Percentiles rank a stretch among this genome's conserved stretches.
Evolutionary conservation across 2,888 invertebrate species (phyloP).

Genomic region (Drosophila buzzatii): DNA sequence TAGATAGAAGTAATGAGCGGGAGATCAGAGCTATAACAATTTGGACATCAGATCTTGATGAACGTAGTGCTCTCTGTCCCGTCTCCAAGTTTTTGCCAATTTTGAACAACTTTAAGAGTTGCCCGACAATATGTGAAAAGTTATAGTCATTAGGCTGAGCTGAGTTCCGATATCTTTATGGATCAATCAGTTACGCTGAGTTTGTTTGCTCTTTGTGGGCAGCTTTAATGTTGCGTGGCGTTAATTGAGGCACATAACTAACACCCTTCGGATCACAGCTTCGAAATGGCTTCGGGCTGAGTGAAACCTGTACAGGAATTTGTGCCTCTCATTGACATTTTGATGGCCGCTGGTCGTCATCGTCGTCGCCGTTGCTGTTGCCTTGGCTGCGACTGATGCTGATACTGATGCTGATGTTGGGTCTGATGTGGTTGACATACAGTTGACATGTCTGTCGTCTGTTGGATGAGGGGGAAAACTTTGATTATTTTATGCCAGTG

Average conservation of each 20-base stretch:
- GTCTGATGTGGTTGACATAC: constrained; percentile 74
- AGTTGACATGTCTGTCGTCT: constrained; percentile 69
- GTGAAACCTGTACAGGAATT: constrained; percentile 44
- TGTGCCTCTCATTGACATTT: constrained; percentile 52
- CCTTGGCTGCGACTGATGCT: neutral
- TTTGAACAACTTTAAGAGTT: neutral
- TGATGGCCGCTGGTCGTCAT: constrained; percentile 15
- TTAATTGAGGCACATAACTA: constrained; percentile 55
- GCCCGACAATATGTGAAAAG: neutral
- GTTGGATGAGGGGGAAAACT: constrained; percentile 47
- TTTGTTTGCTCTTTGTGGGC: constrained; percentile 6
- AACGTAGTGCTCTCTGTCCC: neutral
- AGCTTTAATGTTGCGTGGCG: constrained; percentile 31
- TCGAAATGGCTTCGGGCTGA: constrained; percentile 18
- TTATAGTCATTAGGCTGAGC: constrained; percentile 4
- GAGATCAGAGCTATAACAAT: neutral
- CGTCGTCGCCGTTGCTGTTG: neutral
- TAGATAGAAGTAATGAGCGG: too few species aligned
- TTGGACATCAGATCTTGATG: neutral
- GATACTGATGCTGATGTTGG: constrained; percentile 21
- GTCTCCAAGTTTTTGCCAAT: neutral
- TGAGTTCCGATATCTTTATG: neutral
- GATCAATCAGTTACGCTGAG: constrained; percentile 13
- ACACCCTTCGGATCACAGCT: constrained; percentile 30
- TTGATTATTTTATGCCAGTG: constrained; percentile 74